Conservation (phyloP, 92 coral and sea anemone genomes). For the Siderastrea radians region DNA sequence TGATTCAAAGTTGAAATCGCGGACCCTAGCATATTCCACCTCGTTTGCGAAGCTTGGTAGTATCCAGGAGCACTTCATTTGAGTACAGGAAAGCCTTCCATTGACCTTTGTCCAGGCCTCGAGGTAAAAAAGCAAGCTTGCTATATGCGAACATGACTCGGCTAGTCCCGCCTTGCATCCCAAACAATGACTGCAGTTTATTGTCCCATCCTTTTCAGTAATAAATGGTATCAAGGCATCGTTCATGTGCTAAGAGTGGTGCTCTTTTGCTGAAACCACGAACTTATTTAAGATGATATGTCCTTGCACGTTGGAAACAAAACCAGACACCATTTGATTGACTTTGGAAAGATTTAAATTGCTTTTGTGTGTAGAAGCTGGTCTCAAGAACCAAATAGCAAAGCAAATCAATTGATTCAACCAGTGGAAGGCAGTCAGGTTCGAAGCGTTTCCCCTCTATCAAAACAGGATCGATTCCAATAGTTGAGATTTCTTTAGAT, state of each 20-base stretch:
- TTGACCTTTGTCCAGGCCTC: slow-evolving; percentile 53
- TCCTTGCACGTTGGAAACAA: no score
- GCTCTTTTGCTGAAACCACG: neutral
- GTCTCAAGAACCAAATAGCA: neutral
- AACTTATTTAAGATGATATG: no score
- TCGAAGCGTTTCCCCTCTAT: no score
- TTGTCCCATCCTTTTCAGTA: neutral
- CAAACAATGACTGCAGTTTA: slow-evolving; percentile 24
- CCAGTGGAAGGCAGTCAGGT: no score
- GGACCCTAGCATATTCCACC: slow-evolving; percentile 51
- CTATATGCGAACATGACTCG: neutral
- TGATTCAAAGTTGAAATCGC: slow-evolving; percentile 16
- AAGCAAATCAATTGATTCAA: no score
- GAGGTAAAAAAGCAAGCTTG: slow-evolving; percentile 34
- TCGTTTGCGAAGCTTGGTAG: slow-evolving; percentile 26
- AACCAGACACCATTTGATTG: slow-evolving; percentile 71
- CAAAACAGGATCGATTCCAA: slow-evolving; percentile 14
- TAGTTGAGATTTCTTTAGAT: slow-evolving; percentile 8
- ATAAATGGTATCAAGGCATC: neutral
- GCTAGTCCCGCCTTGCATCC: slow-evolving; percentile 3
- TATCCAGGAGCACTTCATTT: slow-evolving; percentile 51
- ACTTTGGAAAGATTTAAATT: slow-evolving; percentile 4
- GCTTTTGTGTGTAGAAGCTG: slow-evolving; percentile 31
- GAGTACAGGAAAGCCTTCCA: slow-evolving; percentile 42
- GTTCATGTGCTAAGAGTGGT: neutral